Evolutionary conservation across 2,888 invertebrate genomes (phyloP), one percentile per base, ranked within the genome.

Genomic region (Coronaproctus castanopsis): DNA sequence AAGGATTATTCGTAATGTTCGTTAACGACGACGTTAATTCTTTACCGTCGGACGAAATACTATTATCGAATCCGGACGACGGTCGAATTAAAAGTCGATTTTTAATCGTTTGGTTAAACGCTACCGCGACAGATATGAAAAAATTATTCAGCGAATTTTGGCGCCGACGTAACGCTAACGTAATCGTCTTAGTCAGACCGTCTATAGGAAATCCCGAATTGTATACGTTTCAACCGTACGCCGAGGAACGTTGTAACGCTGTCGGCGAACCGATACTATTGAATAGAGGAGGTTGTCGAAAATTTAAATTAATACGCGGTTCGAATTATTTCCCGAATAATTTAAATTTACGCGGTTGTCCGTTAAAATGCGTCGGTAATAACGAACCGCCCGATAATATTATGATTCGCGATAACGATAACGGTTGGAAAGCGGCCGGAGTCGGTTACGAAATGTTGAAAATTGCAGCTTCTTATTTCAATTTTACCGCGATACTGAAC

Each of bases 221-320:
- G n/a, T 66, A 65, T 60, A 66, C 67, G 0, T 67, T 65, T 53
- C 57, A 58, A 22, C 66, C 67, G 2, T 67, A 64, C 52, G 63
- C 66, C 3, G 61, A 59, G n/a, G 62, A 61, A 21, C 62, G 65
- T n/a, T 67, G 67, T 57, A 60, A 62, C 24, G 63, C 63, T n/a
- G 61, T 65, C 19, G 63, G 64, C 5, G 63, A 64, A 2, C 65
- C 65, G n/a, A 61, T 64, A 0, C 56, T 64, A 23, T 59, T 67
- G 50, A 65, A 66, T 52, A 60, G 62, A 3, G 67, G 66, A 63
- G 24, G 62, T 36, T 49, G 57, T 8, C 23, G 10, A 1, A 24
- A 21, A 18, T 60, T 61, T 20, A 23, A 10, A 21, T 63, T 63
- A 52, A 57, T 60, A 19, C 22, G 54, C 3, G 55, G 64, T 5